phyloP scores from a whole-genome alignment of 2,797 vertebrate species.

The Eleutherodactylus coqui region DNA sequence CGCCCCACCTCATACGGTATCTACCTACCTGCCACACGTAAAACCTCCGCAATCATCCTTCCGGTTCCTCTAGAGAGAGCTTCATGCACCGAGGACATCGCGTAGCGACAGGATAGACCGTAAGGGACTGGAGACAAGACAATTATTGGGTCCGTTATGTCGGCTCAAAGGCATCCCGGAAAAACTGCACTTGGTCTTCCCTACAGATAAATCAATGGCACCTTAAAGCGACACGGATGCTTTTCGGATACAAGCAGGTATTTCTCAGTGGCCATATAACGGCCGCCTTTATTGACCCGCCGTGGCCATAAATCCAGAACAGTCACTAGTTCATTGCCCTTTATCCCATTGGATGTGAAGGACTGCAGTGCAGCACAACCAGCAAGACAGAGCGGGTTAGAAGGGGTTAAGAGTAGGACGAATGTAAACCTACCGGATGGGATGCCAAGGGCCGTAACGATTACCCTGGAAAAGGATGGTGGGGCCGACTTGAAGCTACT shows the following conservation, averaged over 20 bases:
- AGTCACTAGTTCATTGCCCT: conserved; percentile 13
- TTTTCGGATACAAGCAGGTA: conserved; percentile 3
- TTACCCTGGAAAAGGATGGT: too few species aligned
- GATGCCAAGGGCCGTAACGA: too few species aligned
- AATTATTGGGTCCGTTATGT: conserved; percentile 4
- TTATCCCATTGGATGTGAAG: conserved; percentile 23
- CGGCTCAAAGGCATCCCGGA: conserved; percentile 20
- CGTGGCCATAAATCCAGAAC: conserved; percentile 39
- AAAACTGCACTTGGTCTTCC: conserved; percentile 31
- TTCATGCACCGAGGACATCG: not conserved
- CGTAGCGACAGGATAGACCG: not conserved
- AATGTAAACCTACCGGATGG: not conserved
- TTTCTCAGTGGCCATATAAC: conserved; percentile 17
- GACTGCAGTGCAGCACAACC: conserved; percentile 50
- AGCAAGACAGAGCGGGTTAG: not conserved
- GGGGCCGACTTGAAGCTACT: too few species aligned
- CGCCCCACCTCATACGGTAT: not conserved
- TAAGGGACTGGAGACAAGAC: not conserved
- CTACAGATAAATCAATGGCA: conserved; percentile 40
- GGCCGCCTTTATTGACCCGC: conserved; percentile 32
- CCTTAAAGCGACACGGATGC: conserved; percentile 30
- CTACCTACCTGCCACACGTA: not conserved
- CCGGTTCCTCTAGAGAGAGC: not conserved
- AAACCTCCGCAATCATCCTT: not conserved
- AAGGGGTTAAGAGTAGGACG: not conserved